Percentiles rank a stretch among this genome's conserved stretches.
Conservation (phyloP, 2,113 vertebrate genomes). For the Scytalopus superciliaris region DNA sequence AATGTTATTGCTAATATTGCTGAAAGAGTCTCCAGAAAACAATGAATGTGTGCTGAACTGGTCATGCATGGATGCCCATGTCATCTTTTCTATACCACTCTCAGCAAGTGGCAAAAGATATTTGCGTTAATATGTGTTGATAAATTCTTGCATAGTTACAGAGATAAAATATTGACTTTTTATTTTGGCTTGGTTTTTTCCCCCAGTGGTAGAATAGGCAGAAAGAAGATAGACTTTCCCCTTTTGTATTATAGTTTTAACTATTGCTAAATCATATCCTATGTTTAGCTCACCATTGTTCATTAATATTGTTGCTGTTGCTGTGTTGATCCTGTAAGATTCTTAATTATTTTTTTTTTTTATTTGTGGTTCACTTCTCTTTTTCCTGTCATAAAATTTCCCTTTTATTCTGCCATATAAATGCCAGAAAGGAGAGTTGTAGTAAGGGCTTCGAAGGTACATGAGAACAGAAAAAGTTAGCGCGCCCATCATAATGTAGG, state of each 20-base stretch:
- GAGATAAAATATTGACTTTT: background rate
- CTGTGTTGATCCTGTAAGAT: background rate
- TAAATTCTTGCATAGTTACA: background rate
- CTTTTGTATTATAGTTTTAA: background rate
- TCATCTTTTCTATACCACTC: background rate
- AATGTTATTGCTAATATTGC: background rate
- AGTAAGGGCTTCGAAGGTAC: background rate
- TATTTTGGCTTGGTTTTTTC: rapidly evolving
- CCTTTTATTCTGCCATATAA: background rate
- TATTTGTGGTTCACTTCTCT: background rate
- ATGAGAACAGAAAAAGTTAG: background rate
- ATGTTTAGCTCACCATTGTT: background rate
- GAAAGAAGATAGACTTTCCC: background rate
- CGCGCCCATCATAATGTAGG: rapidly evolving
- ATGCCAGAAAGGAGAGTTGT: background rate
- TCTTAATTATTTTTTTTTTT: background rate
- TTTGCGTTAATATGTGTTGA: background rate
- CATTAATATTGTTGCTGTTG: background rate
- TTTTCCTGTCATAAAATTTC: background rate
- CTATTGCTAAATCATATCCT: background rate
- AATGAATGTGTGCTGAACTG: background rate
- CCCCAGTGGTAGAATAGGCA: background rate
- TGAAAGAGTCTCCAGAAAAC: background rate
- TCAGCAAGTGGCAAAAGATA: background rate
- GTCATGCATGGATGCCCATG: background rate